Conservation (phyloP, 2,888 invertebrate genomes). For the Adelphocoris suturalis region DNA sequence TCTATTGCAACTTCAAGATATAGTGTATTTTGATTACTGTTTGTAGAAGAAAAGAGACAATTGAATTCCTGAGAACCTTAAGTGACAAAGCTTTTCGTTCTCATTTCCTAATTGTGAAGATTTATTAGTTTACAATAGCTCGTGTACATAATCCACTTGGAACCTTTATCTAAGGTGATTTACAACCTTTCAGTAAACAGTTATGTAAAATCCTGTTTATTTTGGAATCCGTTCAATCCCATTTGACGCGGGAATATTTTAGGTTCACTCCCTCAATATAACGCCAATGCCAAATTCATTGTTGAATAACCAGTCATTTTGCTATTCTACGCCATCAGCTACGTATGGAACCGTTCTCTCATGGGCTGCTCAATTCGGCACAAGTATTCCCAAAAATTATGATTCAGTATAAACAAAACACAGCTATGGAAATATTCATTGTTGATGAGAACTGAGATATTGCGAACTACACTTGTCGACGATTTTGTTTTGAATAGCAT, state of each 20-base stretch:
- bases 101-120: conserved; percentile 64
- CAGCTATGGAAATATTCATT: too few relatives aligned
- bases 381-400: too few relatives aligned
- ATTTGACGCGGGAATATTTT: conserved; percentile 27
- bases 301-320: neutral
- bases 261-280: conserved; percentile 22
- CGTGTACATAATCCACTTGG: conserved; percentile 63
- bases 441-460: too few relatives aligned
- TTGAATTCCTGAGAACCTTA: conserved; percentile 43
- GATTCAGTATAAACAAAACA: too few relatives aligned
- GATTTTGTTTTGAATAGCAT: too few relatives aligned
- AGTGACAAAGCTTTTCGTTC: conserved; percentile 55
- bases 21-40: conserved; percentile 37
- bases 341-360: too few relatives aligned
- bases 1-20: conserved; percentile 18
- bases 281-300: neutral
- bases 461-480: too few relatives aligned
- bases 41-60: conserved; percentile 33
- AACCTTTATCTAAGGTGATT: conserved; percentile 63
- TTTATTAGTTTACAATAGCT: conserved; percentile 63
- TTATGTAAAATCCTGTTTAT: conserved; percentile 59
- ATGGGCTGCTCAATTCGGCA: too few relatives aligned
- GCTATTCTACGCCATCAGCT: too few relatives aligned
- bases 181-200: conserved; percentile 63
- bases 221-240: conserved; percentile 65